Evolutionary conservation across 2,113 vertebrate species (phyloP).

Genomic region (Aptenodytes forsteri): DNA sequence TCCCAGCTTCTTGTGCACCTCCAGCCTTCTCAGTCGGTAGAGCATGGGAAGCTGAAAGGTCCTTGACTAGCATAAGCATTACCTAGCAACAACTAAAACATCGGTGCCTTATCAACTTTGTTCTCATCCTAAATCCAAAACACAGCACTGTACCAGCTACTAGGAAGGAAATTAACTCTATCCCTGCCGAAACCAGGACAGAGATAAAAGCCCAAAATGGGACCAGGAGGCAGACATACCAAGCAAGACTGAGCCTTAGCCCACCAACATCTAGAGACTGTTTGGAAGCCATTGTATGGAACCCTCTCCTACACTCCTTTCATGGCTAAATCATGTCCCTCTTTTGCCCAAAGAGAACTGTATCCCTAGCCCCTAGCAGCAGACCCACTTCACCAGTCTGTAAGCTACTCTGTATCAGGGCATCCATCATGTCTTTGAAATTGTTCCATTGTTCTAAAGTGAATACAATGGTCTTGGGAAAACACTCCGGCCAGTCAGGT

Average conservation of each 20-base stretch:
- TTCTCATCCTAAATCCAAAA: too few species aligned
- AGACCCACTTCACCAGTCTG: neutral
- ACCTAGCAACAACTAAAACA: too few species aligned
- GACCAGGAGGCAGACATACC: fast-evolving
- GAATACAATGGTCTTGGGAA: neutral
- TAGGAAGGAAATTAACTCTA: too few species aligned
- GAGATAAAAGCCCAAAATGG: neutral
- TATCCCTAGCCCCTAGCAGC: neutral
- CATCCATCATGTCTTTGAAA: neutral
- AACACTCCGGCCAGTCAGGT: neutral
- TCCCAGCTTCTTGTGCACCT: too few species aligned
- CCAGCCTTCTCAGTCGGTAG: too few species aligned
- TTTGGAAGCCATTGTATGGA: neutral
- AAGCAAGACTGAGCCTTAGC: neutral
- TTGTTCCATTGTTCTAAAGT: neutral
- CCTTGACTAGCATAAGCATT: too few species aligned
- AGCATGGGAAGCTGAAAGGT: too few species aligned
- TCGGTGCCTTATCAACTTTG: too few species aligned
- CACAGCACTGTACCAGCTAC: too few species aligned
- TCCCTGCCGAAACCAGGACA: too few species aligned
- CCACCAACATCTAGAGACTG: neutral
- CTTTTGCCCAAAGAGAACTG: neutral
- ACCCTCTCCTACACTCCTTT: neutral
- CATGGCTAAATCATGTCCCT: neutral
- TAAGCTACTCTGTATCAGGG: neutral